A percentile compares a stretch with the other conserved stretches of the same genome.
These are phyloP conservation scores for Paradoxurus hermaphroditus DNA, from an alignment of 2,113 vertebrate genomes.

Conservation along the genomic window DNA sequence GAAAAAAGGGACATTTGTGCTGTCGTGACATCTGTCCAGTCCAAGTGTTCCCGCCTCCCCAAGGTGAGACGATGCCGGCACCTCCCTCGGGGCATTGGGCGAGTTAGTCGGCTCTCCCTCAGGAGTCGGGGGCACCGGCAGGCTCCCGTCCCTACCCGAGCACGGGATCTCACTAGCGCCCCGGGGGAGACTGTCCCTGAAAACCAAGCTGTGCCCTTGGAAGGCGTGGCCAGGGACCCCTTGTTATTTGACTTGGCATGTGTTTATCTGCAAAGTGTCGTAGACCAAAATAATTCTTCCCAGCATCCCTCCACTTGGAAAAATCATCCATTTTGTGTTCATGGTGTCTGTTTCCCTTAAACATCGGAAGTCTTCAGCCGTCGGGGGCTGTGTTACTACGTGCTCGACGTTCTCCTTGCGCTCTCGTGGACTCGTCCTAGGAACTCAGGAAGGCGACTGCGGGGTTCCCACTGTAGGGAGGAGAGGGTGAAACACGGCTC, in stretches of 20 bases:
- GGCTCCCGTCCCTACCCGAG: background rate
- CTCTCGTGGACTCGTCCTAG: background rate
- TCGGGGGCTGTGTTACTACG: background rate
- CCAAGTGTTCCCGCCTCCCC: background rate
- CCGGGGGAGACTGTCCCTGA: background rate
- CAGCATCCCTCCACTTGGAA: background rate
- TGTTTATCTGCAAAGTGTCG: background rate
- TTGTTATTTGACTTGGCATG: background rate
- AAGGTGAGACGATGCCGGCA: background rate
- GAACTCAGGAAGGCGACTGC: background rate
- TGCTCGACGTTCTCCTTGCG: background rate
- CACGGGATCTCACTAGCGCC: background rate
- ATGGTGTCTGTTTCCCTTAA: background rate
- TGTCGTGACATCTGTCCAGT: background rate
- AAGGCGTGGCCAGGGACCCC: background rate
- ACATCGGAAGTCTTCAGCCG: background rate
- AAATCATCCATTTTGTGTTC: background rate
- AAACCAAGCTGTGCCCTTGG: background rate
- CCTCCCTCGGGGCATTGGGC: background rate
- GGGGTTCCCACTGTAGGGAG: background rate
- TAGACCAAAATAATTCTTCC: background rate
- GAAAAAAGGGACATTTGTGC: background rate
- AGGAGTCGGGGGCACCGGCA: background rate
- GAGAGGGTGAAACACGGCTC: background rate
- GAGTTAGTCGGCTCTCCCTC: background rate